Base-by-base conservation (phyloP, 2,888 invertebrate genomes). In the Meteorus colon region DNA sequence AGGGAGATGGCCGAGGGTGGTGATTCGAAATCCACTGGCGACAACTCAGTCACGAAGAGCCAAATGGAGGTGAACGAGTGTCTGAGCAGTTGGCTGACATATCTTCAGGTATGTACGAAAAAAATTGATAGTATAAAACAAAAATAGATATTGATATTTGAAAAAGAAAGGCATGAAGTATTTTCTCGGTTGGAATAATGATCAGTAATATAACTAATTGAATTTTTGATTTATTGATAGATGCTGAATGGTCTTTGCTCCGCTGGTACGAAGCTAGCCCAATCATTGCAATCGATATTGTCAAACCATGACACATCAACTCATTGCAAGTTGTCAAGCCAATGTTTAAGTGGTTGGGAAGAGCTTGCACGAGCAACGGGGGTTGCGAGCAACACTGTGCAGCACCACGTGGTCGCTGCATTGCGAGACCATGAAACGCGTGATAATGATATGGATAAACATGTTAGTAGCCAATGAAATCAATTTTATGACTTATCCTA, bases 221-320 rank as follows among this genome's bases (percentile, higher is more conserved):
- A 45, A 12, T 67, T 63, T 55, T 14, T 31, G n/a, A n/a, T 37
- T 71, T 1, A 65, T 48, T n/a, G 29, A n/a, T 80, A 93, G 93
- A 92, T 92, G 87, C 88, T 93, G 78, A 93, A 93, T 83, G 92
- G 91, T 82, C 90, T 93, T 81, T 94, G 93, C 86, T 91, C 92
- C 79, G 92, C 93, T 76, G 93, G 93, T 65, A 91, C 92, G 83
- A 91, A 92, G 80, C 87, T 94, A 73, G 92, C 93, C 1, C 92
- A 93, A 84, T 92, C 92, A 3, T 88, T 93, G 76, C 91, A 91
- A 72, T 90, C 91, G 37, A 88, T 93, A 66, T 82, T 89, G 67
- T 88, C 89, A 41, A 86, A 85, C 70, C 90, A 85, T 77, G 88
- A 87, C 75, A 87, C 85, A 24, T 84, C 86, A 69, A 91, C 92